These are phyloP conservation scores for Papilio helenus DNA, from an alignment of 1,140 invertebrate genomes.

Conservation along the genomic window DNA sequence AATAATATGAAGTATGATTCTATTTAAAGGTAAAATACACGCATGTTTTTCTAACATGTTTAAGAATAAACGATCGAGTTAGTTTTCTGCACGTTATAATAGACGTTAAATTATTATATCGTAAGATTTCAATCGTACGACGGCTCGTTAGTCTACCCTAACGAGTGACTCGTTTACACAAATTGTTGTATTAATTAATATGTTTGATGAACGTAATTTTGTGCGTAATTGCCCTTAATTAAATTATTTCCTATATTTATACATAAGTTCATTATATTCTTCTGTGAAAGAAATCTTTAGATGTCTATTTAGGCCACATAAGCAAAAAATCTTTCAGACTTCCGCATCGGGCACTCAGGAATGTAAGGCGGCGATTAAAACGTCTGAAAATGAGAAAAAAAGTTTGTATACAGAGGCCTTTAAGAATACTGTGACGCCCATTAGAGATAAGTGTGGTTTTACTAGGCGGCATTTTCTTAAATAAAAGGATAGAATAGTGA, in stretches of 20 bases:
- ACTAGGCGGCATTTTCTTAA: neutral
- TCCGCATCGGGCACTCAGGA: slow-evolving; percentile 1
- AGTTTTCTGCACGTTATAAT: neutral
- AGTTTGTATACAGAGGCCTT: neutral
- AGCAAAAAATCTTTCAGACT: slow-evolving; percentile 15
- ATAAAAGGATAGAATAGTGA: neutral
- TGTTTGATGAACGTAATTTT: neutral
- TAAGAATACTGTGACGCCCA: neutral
- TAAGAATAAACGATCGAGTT: neutral
- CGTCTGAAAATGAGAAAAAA: slow-evolving; percentile 18
- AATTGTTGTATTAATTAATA: slow-evolving; percentile 13
- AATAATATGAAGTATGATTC: no score
- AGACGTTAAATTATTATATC: neutral
- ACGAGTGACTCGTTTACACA: neutral
- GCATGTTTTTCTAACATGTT: neutral
- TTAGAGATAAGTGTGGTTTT: slow-evolving; percentile 8
- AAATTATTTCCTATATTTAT: neutral
- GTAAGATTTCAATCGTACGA: slow-evolving; percentile 3
- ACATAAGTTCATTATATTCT: neutral
- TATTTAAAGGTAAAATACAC: neutral
- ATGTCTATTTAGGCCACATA: neutral
- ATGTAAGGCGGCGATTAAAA: slow-evolving; percentile 21
- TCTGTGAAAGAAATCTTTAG: neutral
- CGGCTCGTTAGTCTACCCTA: neutral
- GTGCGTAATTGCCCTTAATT: neutral